Conservation (phyloP, 1,140 invertebrate species). For the Microplitis demolitor region DNA sequence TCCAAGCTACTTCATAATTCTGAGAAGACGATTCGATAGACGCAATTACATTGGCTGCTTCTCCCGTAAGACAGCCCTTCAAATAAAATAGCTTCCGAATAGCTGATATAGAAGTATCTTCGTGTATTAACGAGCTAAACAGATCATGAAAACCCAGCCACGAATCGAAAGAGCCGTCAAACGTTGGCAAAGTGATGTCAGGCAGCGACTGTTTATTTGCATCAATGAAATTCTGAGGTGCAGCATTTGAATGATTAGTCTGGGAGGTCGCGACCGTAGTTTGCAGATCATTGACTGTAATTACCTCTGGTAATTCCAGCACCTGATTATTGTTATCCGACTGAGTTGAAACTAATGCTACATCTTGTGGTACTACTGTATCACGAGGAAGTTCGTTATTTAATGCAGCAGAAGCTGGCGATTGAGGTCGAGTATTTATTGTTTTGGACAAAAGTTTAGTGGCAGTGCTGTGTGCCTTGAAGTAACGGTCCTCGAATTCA, state of each 20-base stretch:
- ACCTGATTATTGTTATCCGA: no score
- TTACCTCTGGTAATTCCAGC: no score
- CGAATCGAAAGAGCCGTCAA: conserved; percentile 28
- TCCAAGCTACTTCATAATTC: conserved; percentile 35
- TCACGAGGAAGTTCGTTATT: no score
- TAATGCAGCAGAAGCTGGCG: no score
- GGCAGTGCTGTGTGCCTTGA: neutral
- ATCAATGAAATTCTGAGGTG: neutral
- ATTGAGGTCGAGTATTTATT: neutral
- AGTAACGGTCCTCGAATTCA: neutral
- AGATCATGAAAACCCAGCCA: conserved; percentile 32
- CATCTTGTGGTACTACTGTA: no score
- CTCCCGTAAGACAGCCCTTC: conserved; percentile 15
- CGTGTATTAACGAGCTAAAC: conserved; percentile 27
- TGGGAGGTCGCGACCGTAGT: no score
- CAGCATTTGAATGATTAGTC: no score
- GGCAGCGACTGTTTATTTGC: conserved; percentile 5
- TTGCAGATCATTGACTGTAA: no score
- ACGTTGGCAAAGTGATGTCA: conserved; percentile 26
- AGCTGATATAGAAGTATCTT: conserved; percentile 10
- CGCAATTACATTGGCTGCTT: conserved; percentile 28
- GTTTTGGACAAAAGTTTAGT: neutral
- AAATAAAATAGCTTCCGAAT: conserved; percentile 31
- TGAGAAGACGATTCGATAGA: conserved; percentile 27
- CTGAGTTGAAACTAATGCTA: no score